Conservation (phyloP, 2,888 invertebrate genomes). For the Drosophila imparisetae region DNA sequence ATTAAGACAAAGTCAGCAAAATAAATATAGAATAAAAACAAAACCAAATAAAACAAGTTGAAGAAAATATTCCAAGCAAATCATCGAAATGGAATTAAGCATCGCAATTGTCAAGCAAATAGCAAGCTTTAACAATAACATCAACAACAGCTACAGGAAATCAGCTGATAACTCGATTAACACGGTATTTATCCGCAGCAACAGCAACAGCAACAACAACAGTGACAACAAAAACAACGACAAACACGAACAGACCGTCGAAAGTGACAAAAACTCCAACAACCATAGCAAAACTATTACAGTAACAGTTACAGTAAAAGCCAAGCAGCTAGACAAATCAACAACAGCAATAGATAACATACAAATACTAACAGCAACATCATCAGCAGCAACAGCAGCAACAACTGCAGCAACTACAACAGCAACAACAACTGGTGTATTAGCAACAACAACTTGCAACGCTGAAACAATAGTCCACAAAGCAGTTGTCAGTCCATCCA, state of each 20-base stretch:
- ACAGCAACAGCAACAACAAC: not conserved
- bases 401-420: conserved; percentile 7
- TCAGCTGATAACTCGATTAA: conserved; percentile 15
- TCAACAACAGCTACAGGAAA: conserved; percentile 16
- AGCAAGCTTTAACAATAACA: conserved; percentile 47
- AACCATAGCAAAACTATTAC: conserved; percentile 8
- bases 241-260: conserved; percentile 22
- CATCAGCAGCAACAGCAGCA: conserved; percentile 18
- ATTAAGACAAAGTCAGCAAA: not conserved
- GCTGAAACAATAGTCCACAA: conserved; percentile 42
- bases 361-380: conserved; percentile 7
- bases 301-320: conserved; percentile 16
- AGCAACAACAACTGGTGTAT: conserved; percentile 1
- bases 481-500: conserved; percentile 25
- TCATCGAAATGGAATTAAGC: conserved; percentile 74
- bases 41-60: conserved; percentile 9
- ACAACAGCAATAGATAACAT: conserved; percentile 13
- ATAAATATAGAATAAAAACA: not conserved
- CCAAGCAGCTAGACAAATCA: conserved; percentile 5
- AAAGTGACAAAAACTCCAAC: conserved; percentile 4
- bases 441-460: conserved; percentile 21
- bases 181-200: conserved; percentile 12
- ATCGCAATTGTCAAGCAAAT: conserved; percentile 64
- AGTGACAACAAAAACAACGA: conserved; percentile 31
- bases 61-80: conserved; percentile 43